Evolutionary conservation across 2,888 invertebrate species (phyloP).

Genomic region (Eristalinus aeneus): DNA sequence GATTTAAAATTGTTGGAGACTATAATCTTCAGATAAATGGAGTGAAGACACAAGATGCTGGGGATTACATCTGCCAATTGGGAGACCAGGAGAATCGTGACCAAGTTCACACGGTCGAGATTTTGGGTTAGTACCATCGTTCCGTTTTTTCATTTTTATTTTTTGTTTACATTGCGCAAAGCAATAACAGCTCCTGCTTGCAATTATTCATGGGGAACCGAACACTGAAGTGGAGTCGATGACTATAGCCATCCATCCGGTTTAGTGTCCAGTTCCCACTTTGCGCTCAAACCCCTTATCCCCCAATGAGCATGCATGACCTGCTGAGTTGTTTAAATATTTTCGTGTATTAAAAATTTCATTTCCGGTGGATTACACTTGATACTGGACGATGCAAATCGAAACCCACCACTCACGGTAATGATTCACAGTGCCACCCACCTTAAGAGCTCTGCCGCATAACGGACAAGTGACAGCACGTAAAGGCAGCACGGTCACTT

Average conservation of each 20-base stretch:
- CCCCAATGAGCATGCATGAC: background rate
- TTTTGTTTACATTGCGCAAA: background rate
- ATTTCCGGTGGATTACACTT: slow-evolving; percentile 70
- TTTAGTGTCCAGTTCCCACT: background rate
- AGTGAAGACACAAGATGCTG: slow-evolving; percentile 87
- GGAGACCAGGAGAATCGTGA: slow-evolving; percentile 86
- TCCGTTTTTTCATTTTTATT: background rate
- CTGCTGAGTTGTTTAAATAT: slow-evolving; percentile 59
- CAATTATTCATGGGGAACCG: slow-evolving; percentile 51
- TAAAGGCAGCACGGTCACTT: slow-evolving; percentile 85
- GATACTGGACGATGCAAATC: slow-evolving; percentile 36
- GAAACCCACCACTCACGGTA: background rate
- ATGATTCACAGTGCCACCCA: slow-evolving; percentile 83
- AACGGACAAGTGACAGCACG: slow-evolving; percentile 86
- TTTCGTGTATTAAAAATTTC: slow-evolving; percentile 69
- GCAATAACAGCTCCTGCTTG: slow-evolving; percentile 4
- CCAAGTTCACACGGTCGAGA: slow-evolving; percentile 88
- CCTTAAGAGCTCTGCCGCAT: slow-evolving; percentile 85
- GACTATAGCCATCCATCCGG: background rate
- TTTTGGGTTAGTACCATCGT: slow-evolving; percentile 80
- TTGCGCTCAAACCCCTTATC: background rate
- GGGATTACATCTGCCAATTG: slow-evolving; percentile 88
- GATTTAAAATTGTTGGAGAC: slow-evolving; percentile 86
- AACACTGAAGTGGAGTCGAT: background rate
- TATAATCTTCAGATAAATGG: slow-evolving; percentile 87